phyloP scores from a whole-genome alignment of 2,888 invertebrate species.

The Ennomos fuscantarius region DNA sequence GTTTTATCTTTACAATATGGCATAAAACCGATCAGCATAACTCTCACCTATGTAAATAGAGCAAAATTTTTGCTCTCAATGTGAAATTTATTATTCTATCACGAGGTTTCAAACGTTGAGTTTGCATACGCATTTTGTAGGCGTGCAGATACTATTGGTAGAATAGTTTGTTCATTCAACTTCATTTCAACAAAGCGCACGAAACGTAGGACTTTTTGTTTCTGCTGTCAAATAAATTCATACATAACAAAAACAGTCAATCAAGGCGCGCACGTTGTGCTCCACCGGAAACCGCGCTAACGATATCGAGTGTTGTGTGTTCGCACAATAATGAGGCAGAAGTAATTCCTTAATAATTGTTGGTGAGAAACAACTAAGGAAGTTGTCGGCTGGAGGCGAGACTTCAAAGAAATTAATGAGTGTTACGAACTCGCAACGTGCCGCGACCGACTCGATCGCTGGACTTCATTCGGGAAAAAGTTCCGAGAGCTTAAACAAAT shows the following conservation, averaged over 20 bases:
- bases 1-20: too few species aligned
- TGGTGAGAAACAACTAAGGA: constrained; percentile 68
- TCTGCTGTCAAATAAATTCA: constrained; percentile 27
- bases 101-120: constrained; percentile 9
- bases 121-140: constrained; percentile 11
- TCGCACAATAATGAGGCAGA: constrained; percentile 70
- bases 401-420: constrained; percentile 84
- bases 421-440: constrained; percentile 82
- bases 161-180: constrained; percentile 15
- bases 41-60: too few species aligned
- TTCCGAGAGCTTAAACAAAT: constrained; percentile 72
- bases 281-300: constrained; percentile 54
- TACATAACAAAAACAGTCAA: constrained; percentile 58
- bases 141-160: constrained; percentile 16
- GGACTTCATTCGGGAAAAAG: constrained; percentile 83
- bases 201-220: constrained; percentile 14
- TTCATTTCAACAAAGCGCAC: constrained; percentile 14
- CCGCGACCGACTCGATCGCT: constrained; percentile 78
- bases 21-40: neutral
- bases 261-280: constrained; percentile 52
- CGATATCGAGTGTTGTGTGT: constrained; percentile 60
- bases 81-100: constrained; percentile 28
- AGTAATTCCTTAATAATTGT: constrained; percentile 80
- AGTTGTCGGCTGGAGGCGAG: constrained; percentile 73
- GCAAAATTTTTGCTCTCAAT: too few species aligned